Base-by-base conservation (phyloP, 2,113 vertebrate species). In the Chaetodon trifascialis region DNA sequence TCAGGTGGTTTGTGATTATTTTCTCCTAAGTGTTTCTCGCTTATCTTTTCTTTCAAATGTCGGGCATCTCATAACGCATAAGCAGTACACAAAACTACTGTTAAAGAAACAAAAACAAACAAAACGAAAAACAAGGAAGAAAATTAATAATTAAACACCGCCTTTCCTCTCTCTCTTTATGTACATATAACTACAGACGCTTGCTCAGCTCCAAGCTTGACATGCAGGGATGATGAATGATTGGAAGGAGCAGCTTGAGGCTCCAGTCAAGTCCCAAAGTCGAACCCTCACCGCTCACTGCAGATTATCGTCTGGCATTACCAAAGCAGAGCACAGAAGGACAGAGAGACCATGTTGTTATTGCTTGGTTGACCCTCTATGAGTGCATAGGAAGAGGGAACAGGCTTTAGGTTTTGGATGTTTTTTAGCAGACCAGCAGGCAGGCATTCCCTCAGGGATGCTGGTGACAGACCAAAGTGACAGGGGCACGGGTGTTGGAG, bases 121-220 rank as follows among this genome's bases (percentile, higher is more conserved):
- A 46, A 12, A 49, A 70, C 30, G 30, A 30, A 30, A 59, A 76
- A 64, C 16, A 62, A 83, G 59, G 34, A 79, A 88, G 59, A 86
- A 73, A 83, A 88, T 69, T 12, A 80, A 88, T 85, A 74, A 86
- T 89, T 90, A 88, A 93, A 94, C 79, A 84, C 85, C 91, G 69
- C 87, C 86, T 81, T 92, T 86, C 90, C 82, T 83, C 92, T 83
- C 85, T 77, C 80, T 79, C 73, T 79, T 73, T 95, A 95, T 95
- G 86, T 95, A 95, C 94, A 95, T 74, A 86, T 64, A 86, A 91
- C 90, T 94, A 93, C 88, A 91, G 84, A 90, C 80, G 64, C 84
- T 83, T 95, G 96, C 94, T 92, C 93, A 94, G 95, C 95, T 95
- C 94, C 86, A 88, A 95, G 94, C 95, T 93, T 92, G 93, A 95